Percentiles rank a stretch among this genome's conserved stretches.
These are phyloP conservation scores for Halesus radiatus DNA, from an alignment of 1,140 invertebrate genomes.

Conservation along the genomic window DNA sequence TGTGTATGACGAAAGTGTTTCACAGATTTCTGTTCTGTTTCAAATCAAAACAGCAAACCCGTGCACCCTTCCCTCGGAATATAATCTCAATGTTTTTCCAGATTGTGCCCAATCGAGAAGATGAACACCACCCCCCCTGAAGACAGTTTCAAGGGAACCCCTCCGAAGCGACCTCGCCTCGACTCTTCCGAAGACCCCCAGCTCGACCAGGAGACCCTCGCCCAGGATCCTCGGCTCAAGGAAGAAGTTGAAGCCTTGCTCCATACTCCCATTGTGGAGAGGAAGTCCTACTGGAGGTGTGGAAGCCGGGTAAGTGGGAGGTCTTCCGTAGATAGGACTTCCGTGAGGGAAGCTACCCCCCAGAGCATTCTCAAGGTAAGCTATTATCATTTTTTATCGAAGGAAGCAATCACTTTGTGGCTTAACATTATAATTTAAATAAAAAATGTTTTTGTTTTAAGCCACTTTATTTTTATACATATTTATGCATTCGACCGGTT, in stretches of 20 bases:
- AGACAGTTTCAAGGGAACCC: slow-evolving; percentile 50
- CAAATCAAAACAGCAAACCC: no score
- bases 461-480: no score
- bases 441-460: no score
- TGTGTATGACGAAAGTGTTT: no score
- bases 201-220: slow-evolving; percentile 58
- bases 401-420: no score
- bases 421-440: no score
- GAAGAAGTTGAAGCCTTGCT: slow-evolving; percentile 61
- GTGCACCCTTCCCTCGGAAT: no score
- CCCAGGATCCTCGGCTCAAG: slow-evolving; percentile 57
- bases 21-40: no score
- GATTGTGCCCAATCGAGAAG: slow-evolving; percentile 34
- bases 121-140: slow-evolving; percentile 54
- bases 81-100: no score
- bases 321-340: slow-evolving; percentile 48
- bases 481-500: no score
- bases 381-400: no score
- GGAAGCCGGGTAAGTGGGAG: slow-evolving; percentile 56
- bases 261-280: slow-evolving; percentile 56
- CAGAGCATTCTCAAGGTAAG: slow-evolving; percentile 67
- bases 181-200: slow-evolving; percentile 49
- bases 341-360: slow-evolving; percentile 60
- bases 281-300: slow-evolving; percentile 57
- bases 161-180: slow-evolving; percentile 60